phyloP scores from a whole-genome alignment of 2,113 vertebrate species.

The Caranx melampygus region DNA sequence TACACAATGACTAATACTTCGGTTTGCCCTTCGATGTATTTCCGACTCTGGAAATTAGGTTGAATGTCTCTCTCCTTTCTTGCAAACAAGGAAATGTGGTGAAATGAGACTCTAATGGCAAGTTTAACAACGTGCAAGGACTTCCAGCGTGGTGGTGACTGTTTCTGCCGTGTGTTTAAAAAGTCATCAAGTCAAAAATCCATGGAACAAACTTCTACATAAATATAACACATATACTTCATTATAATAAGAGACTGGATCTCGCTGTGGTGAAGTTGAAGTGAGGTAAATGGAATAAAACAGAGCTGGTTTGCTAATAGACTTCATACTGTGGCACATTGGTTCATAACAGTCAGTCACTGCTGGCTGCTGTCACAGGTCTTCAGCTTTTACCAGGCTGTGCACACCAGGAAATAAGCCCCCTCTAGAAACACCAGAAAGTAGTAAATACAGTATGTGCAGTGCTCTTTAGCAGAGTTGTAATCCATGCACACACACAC shows the following conservation, averaged over 20 bases:
- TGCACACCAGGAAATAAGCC: constrained; percentile 30
- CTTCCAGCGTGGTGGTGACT: constrained; percentile 32
- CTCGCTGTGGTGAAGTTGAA: constrained; percentile 51
- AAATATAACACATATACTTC: constrained; percentile 31
- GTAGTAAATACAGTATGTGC: constrained; percentile 31
- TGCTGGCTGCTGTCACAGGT: constrained; percentile 53
- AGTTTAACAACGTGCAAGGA: constrained; percentile 42
- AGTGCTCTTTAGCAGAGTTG: constrained; percentile 3
- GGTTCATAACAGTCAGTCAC: constrained; percentile 52
- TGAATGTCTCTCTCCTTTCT: constrained; percentile 7
- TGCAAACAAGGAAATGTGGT: constrained; percentile 34
- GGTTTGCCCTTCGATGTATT: constrained; percentile 9
- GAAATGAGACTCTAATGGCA: constrained; percentile 48
- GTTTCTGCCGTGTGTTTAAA: constrained; percentile 43
- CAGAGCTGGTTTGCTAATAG: constrained; percentile 57
- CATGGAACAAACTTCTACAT: constrained; percentile 19
- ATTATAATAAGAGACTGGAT: constrained; percentile 52
- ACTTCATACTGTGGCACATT: constrained; percentile 47
- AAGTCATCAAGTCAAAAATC: constrained; percentile 44
- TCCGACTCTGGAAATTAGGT: constrained; percentile 4
- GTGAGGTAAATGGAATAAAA: constrained; percentile 57
- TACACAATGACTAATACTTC: constrained; percentile 13
- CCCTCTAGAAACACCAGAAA: constrained; percentile 49
- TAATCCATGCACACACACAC: constrained; percentile 22
- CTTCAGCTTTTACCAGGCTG: constrained; percentile 66